phyloP scores from a whole-genome alignment of 2,888 invertebrate genomes.

The Zele albiditarsus region DNA sequence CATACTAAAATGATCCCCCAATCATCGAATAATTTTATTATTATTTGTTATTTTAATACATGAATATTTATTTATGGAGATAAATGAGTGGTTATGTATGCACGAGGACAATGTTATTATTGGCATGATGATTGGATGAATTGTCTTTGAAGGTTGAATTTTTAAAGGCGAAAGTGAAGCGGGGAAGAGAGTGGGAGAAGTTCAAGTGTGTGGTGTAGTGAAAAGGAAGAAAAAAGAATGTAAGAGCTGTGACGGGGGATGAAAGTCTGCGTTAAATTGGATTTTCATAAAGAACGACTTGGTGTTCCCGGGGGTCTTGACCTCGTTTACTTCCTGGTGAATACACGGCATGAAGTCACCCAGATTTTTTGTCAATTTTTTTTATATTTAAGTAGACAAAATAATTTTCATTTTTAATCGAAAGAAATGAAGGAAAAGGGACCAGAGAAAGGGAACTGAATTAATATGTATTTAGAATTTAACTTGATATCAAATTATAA shows the following conservation, averaged over 20 bases:
- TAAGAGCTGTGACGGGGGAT: slow-evolving; percentile 24
- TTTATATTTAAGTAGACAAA: neutral
- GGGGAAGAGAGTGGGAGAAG: neutral
- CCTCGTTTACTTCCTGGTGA: slow-evolving; percentile 40
- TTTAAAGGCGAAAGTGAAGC: neutral
- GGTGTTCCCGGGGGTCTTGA: slow-evolving; percentile 46
- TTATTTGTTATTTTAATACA: neutral
- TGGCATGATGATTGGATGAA: neutral
- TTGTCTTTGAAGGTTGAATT: slow-evolving; percentile 10
- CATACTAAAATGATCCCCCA: too few species aligned
- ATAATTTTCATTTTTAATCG: slow-evolving; percentile 18
- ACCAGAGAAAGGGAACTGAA: neutral
- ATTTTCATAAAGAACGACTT: slow-evolving; percentile 55
- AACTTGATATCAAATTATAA: neutral
- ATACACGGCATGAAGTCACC: slow-evolving; percentile 25
- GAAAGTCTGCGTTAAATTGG: slow-evolving; percentile 50
- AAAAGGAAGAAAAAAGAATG: slow-evolving; percentile 36
- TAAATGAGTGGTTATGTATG: neutral
- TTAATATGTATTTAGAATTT: neutral
- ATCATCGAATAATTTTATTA: too few species aligned
- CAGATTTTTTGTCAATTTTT: slow-evolving; percentile 2
- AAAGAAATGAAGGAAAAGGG: slow-evolving; percentile 28
- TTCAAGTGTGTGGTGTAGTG: slow-evolving; percentile 6
- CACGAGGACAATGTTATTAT: neutral
- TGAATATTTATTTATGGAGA: slow-evolving; percentile 1